phyloP scores from a whole-genome alignment of 2,888 invertebrate genomes.

The Tanytarsus gracilentus region DNA sequence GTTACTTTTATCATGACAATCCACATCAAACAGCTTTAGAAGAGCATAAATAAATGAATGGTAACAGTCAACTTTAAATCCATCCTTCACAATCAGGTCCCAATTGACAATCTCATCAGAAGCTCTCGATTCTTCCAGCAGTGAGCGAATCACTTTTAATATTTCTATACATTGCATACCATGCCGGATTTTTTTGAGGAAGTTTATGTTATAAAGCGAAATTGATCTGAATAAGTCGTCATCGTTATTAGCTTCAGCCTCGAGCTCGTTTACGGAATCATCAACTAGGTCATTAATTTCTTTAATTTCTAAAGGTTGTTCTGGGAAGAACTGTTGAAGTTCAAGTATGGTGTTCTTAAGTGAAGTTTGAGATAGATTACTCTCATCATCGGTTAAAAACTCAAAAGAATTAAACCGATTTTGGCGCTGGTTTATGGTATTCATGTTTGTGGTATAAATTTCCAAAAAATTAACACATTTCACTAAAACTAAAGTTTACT shows the following conservation, averaged over 20 bases:
- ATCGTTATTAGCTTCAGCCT: background rate
- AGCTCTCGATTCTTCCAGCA: background rate
- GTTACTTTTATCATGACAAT: slow-evolving; percentile 9
- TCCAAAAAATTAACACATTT: too few species aligned
- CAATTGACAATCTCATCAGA: slow-evolving; percentile 9
- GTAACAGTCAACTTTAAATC: slow-evolving; percentile 11
- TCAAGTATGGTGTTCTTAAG: slow-evolving; percentile 2
- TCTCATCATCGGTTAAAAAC: slow-evolving; percentile 11
- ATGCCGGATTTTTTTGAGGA: background rate
- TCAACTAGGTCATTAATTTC: slow-evolving; percentile 9
- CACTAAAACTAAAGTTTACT: too few species aligned
- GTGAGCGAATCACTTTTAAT: background rate
- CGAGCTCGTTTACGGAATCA: background rate
- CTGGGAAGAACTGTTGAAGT: slow-evolving; percentile 7
- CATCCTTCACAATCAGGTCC: slow-evolving; percentile 13
- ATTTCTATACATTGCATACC: slow-evolving; percentile 11
- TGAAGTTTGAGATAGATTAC: background rate
- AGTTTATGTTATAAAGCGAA: background rate
- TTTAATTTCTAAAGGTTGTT: background rate
- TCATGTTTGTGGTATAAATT: too few species aligned
- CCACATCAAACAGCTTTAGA: background rate
- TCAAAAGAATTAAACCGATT: slow-evolving; percentile 15
- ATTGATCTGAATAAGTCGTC: background rate
- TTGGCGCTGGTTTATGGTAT: background rate
- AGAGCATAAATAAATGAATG: slow-evolving; percentile 12